These are phyloP conservation scores for Hirudo medicinalis DNA, from an alignment of 1,140 invertebrate genomes.

Conservation along the genomic window DNA sequence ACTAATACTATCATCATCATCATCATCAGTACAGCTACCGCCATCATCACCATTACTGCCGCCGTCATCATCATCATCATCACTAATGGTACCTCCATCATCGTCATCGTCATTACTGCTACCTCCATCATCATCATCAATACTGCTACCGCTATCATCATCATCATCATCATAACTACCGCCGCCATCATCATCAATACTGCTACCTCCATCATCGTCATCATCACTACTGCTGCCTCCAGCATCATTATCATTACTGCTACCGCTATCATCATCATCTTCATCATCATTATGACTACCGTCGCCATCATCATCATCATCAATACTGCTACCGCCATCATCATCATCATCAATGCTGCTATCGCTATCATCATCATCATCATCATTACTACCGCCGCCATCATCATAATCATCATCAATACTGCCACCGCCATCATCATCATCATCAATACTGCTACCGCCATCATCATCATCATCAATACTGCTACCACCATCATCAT, in stretches of 20 bases:
- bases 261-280: conserved; percentile 4
- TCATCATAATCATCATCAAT: background rate
- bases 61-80: background rate
- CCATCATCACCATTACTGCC: background rate
- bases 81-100: background rate
- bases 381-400: background rate
- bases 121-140: background rate
- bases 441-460: background rate
- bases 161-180: background rate
- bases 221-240: background rate
- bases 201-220: background rate
- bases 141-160: background rate
- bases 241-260: background rate
- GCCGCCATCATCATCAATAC: background rate
- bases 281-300: too few relatives aligned
- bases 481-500: too few relatives aligned
- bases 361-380: background rate
- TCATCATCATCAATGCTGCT: background rate
- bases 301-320: background rate
- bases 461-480: conserved; percentile 4
- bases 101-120: background rate
- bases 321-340: background rate
- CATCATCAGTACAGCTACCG: background rate
- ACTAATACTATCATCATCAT: background rate
- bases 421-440: background rate